Conservation (phyloP, 2,888 invertebrate genomes). For the Bedellia somnulentella region DNA sequence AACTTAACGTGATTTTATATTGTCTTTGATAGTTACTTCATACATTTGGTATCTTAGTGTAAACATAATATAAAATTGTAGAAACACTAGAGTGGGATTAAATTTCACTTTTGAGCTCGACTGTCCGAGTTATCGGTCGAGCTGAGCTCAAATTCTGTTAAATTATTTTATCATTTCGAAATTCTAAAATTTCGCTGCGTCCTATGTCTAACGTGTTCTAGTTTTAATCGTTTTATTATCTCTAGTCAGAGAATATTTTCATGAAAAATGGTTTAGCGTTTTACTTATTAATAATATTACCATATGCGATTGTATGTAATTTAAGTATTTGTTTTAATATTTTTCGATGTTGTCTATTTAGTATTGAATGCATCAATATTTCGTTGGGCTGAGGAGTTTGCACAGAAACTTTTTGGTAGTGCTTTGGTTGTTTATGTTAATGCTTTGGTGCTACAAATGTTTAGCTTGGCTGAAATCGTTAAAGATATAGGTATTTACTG, state of each 20-base stretch:
- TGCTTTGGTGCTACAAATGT: constrained; percentile 25
- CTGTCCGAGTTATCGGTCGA: constrained; percentile 23
- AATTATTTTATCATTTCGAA: too few relatives aligned
- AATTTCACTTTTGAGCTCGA: constrained; percentile 42
- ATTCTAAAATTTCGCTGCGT: too few relatives aligned
- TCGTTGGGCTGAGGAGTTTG: too few relatives aligned
- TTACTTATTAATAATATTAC: constrained; percentile 38
- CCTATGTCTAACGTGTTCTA: too few relatives aligned
- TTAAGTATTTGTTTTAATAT: constrained; percentile 48
- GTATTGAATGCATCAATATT: too few relatives aligned
- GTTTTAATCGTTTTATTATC: constrained; percentile 46
- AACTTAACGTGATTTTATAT: too few relatives aligned
- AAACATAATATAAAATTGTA: background rate
- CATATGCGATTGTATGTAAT: constrained; percentile 40
- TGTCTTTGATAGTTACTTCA: too few relatives aligned
- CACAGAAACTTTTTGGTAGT: too few relatives aligned
- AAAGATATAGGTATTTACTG: too few relatives aligned
- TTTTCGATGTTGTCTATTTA: too few relatives aligned
- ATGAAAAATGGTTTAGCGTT: constrained; percentile 51
- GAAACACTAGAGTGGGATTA: constrained; percentile 24
- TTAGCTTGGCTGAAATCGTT: constrained; percentile 57
- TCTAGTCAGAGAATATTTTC: constrained; percentile 58
- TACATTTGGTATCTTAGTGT: too few relatives aligned
- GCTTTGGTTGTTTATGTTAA: constrained; percentile 56
- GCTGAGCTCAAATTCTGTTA: constrained; percentile 54